Percentiles rank a stretch among this genome's conserved stretches.
These are phyloP conservation scores for Troglohyphantes excavatus DNA, from an alignment of 2,888 invertebrate genomes.

Conservation along the genomic window DNA sequence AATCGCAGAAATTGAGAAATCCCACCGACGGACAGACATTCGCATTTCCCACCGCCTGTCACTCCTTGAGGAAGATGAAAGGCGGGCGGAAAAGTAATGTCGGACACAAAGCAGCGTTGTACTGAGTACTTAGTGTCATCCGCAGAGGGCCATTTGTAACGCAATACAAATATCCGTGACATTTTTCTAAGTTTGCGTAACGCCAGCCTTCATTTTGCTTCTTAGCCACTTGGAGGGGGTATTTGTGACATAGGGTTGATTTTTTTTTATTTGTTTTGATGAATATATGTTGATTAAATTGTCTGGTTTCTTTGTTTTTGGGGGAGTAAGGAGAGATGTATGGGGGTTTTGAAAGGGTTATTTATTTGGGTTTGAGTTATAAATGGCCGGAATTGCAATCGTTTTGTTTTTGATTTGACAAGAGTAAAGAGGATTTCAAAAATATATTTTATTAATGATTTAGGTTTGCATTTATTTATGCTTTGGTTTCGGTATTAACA, in stretches of 20 bases:
- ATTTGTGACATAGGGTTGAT: conserved; percentile 48
- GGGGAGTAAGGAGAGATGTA: conserved; percentile 19
- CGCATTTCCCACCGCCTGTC: conserved; percentile 59
- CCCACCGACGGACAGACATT: conserved; percentile 31
- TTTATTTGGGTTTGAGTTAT: background rate
- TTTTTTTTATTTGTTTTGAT: conserved; percentile 2
- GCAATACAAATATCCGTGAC: conserved; percentile 70
- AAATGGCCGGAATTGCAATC: conserved; percentile 6
- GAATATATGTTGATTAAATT: conserved; percentile 58
- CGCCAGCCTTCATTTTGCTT: conserved; percentile 53
- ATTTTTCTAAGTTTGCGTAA: conserved; percentile 67
- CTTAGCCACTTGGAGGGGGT: conserved; percentile 50
- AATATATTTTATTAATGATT: too few relatives aligned
- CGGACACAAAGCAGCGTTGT: conserved; percentile 70
- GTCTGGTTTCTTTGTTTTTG: conserved; percentile 30
- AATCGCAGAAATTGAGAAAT: background rate
- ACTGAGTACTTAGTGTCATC: conserved; percentile 69
- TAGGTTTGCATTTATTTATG: too few relatives aligned
- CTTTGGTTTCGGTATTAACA: too few relatives aligned
- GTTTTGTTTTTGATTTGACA: background rate
- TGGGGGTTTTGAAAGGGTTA: background rate
- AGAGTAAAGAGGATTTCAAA: too few relatives aligned
- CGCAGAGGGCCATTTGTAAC: conserved; percentile 70
- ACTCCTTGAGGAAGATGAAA: conserved; percentile 66
- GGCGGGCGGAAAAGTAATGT: conserved; percentile 50